Percentiles rank a stretch among this genome's conserved stretches.
Conservation (phyloP, 2,888 invertebrate genomes). For the Aphodius granarius region DNA sequence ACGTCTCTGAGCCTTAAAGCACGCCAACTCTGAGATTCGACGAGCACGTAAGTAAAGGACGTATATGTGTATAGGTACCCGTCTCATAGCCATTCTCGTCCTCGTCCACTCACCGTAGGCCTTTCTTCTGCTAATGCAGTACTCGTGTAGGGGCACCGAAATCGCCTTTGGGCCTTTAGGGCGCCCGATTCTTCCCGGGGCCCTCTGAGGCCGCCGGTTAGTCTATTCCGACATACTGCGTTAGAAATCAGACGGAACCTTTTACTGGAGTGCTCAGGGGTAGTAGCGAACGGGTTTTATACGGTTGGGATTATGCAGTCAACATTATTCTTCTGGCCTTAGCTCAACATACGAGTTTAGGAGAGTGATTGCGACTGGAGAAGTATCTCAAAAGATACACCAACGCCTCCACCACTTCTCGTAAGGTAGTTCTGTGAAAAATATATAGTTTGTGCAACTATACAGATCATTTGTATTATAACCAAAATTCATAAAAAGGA, state of each 20-base stretch:
- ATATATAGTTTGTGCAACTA: too few species aligned
- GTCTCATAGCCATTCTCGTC: not conserved
- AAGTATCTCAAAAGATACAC: not conserved
- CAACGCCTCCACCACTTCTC: not conserved
- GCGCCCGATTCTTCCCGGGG: constrained; percentile 32
- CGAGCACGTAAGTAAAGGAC: not conserved
- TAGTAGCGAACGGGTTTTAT: not conserved
- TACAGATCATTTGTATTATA: too few species aligned
- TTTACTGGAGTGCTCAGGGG: constrained; percentile 22
- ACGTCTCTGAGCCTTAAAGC: not conserved
- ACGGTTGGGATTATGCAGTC: not conserved
- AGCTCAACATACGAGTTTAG: not conserved
- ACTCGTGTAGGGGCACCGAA: constrained; percentile 53
- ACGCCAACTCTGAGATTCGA: not conserved
- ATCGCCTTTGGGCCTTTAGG: constrained; percentile 52
- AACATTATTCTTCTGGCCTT: not conserved
- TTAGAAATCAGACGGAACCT: not conserved
- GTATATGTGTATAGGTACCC: constrained; percentile 25
- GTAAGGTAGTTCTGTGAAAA: not conserved
- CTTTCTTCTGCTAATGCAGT: constrained; percentile 53
- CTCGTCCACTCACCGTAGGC: constrained; percentile 36
- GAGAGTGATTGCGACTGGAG: not conserved
- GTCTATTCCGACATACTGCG: not conserved
- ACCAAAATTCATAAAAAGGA: too few species aligned
- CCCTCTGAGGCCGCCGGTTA: constrained; percentile 1